Evolutionary conservation across 2,888 invertebrate genomes (phyloP), one percentile per base, ranked within the genome.

Genomic region (Spisula solida): DNA sequence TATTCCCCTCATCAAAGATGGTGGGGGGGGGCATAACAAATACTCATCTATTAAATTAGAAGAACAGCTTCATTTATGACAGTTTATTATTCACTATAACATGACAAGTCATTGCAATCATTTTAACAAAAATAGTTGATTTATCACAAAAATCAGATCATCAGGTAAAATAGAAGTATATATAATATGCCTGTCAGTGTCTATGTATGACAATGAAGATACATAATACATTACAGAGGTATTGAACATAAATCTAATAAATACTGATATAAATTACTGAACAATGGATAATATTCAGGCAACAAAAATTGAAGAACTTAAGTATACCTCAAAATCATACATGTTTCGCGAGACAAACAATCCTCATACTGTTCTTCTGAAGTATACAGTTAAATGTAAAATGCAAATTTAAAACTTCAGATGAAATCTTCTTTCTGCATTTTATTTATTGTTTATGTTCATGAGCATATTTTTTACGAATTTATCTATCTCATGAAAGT

Each of bases 91-190:
- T 66, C 60, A 66, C 60, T 66, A 66, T 66, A 25, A 66, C 60
- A 66, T 66, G n/a, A 66, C 60, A 66, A n/a, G 25, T 56, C 25
- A 66, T 66, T 66, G 60, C 60, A 66, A 66, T 66, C 25, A 66
- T 10, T 25, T n/a, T 66, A 66, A 66, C 60, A 66, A 25, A 66
- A 25, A 25, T 66, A 25, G 60, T 66, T 66, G n/a, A 10, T 66
- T 25, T 25, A 66, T 66, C 60, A 66, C 60, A 66, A 25, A 25
- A 66, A 66, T 8, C 60, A 66, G 60, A 66, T 25, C 2, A 66
- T 25, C 0, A n/a, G 60, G n/a, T 66, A 25, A 66, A 25, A 10
- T 51, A 66, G 25, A 66, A 6, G 25, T 10, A n/a, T n/a, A n/a
- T n/a, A n/a, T n/a, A n/a, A n/a, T 2, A 66, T 66, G 25, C 25